Evolutionary conservation across 2,113 vertebrate species (phyloP).

Genomic region (Hippocampus zosterae): DNA sequence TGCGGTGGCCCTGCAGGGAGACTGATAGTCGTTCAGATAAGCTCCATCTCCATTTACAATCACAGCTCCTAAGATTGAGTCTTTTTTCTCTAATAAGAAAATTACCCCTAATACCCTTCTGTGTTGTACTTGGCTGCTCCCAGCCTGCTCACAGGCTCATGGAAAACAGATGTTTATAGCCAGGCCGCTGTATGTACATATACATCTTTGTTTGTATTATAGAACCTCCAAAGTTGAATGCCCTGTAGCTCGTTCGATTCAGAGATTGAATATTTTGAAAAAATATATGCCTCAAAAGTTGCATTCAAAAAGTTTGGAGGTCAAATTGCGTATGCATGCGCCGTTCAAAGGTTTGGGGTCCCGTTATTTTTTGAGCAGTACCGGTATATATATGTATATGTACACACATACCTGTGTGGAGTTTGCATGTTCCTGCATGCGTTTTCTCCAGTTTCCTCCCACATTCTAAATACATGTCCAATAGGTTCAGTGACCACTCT

Average conservation of each 20-base stretch:
- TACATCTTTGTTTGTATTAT: conserved; percentile 8
- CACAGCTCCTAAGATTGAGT: conserved; percentile 81
- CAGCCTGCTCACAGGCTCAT: conserved; percentile 80
- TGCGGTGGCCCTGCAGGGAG: conserved; percentile 59
- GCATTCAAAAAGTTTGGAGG: background rate
- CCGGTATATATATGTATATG: too few species aligned
- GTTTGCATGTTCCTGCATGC: too few species aligned
- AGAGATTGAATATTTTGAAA: background rate
- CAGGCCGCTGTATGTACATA: conserved; percentile 35
- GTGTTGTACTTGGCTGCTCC: conserved; percentile 86
- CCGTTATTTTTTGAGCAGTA: too few species aligned
- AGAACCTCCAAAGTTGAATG: background rate
- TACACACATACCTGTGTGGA: too few species aligned
- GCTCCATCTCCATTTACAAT: conserved; percentile 76
- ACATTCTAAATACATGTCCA: too few species aligned
- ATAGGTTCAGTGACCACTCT: too few species aligned
- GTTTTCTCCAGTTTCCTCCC: too few species aligned
- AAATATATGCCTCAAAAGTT: background rate
- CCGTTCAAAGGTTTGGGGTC: too few species aligned
- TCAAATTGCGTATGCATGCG: background rate
- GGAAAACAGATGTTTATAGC: conserved; percentile 84
- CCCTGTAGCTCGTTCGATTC: background rate
- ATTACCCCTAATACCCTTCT: conserved; percentile 92
- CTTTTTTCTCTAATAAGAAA: conserved; percentile 85
- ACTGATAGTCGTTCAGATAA: conserved; percentile 63